A percentile compares a stretch with the other conserved stretches of the same genome.
These are phyloP conservation scores for Rhabdomys dilectus DNA, from an alignment of 2,113 vertebrate genomes.

Conservation along the genomic window DNA sequence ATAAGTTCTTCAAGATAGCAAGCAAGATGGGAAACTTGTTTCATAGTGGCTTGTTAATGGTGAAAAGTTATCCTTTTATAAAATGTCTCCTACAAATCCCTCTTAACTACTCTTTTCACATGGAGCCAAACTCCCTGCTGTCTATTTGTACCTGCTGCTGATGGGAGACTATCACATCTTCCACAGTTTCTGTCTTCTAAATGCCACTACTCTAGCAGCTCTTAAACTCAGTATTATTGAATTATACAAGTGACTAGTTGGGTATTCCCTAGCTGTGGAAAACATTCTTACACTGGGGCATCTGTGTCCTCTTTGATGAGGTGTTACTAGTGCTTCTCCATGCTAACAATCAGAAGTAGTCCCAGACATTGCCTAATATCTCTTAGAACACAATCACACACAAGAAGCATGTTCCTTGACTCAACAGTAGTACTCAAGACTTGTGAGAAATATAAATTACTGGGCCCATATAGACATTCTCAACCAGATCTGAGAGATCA, in stretches of 20 bases:
- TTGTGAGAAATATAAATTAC: neutral
- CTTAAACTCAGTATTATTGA: neutral
- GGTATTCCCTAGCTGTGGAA: neutral
- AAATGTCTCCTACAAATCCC: conserved; percentile 41
- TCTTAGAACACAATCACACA: neutral
- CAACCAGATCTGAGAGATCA: neutral
- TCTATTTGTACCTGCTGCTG: neutral
- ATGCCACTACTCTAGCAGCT: neutral
- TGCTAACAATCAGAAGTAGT: neutral
- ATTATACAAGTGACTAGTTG: neutral
- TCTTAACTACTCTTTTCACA: conserved; percentile 29
- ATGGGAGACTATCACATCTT: neutral
- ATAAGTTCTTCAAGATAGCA: neutral
- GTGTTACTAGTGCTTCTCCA: neutral
- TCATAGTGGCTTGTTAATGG: conserved; percentile 47
- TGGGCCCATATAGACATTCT: neutral
- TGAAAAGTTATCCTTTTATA: conserved; percentile 11
- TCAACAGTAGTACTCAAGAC: neutral
- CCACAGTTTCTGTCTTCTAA: neutral
- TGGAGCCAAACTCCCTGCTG: neutral
- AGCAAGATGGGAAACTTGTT: conserved; percentile 23
- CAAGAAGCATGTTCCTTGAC: neutral
- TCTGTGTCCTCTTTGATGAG: neutral
- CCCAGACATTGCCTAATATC: neutral
- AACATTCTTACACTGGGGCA: neutral